Evolutionary conservation across 2,888 invertebrate genomes (phyloP), one percentile per base, ranked within the genome.

Genomic region (Hirtodrosophila confusa): DNA sequence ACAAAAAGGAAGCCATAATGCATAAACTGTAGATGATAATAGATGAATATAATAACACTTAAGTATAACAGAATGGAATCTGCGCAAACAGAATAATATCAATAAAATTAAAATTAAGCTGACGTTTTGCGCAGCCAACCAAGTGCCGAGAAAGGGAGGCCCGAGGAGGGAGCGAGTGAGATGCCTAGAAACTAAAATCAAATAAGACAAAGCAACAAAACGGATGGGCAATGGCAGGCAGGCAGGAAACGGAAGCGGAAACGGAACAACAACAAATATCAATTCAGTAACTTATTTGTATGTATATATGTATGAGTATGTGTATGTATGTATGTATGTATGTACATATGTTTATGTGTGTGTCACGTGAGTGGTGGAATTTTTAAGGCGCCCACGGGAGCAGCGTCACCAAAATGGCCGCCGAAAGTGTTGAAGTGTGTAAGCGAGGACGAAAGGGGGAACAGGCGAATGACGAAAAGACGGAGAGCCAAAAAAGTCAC

Each of bases 321-420:
- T 37, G 49, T 40, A 48, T 57, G 44, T 33, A 12, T 43, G 12
- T 53, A 33, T 17, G 31, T 53, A 63, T 57, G 40, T 47, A 48
- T 41, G 50, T 31, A 11, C 43, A 47, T 41, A 43, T 57, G 31
- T 63, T 58, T 51, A 11, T 47, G 50, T 41, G 45, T 57, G 31
- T 63, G 61, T 51, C 64, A 61, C 55, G 51, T 24, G 74, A 83
- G 80, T 88, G 86, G 88, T 87, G 86, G 82, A 86, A 87, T 87
- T 82, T 76, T 73, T 53, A 74, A 68, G 75, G 57, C 60, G 55
- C 64, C 48, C 65, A 61, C 36, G 65, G 68, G 77, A 75, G 61
- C 66, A 83, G 44, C 51, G 44, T 50, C 64, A 60, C 58, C 87
- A 89, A 88, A 88, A 88, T 88, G 89, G 88, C 88, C 68, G 86